Evolutionary conservation across 2,888 invertebrate species (phyloP).

Genomic region (Acanthococcus lagerstroemiae): DNA sequence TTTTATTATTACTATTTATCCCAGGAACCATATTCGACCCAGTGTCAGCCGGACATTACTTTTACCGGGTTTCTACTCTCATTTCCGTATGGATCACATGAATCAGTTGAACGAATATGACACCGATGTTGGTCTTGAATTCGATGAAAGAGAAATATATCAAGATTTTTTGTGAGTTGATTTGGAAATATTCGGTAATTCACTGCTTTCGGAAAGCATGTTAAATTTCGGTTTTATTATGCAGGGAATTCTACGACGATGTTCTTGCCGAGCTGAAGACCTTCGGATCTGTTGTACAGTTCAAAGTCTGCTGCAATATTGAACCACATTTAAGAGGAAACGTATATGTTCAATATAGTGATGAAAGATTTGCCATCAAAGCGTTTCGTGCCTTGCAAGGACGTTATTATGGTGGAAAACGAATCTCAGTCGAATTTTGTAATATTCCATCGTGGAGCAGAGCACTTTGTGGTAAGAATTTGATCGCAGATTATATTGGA

Average conservation of each 20-base stretch:
- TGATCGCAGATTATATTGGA: too few relatives aligned
- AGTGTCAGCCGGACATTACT: conserved; percentile 63
- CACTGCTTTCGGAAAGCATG: neutral
- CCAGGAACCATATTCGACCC: conserved; percentile 69
- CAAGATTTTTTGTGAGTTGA: conserved; percentile 18
- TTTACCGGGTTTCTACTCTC: conserved; percentile 70
- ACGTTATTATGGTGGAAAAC: conserved; percentile 78
- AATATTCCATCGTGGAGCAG: conserved; percentile 67
- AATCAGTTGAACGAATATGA: conserved; percentile 53
- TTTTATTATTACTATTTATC: conserved; percentile 31
- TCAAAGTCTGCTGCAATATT: conserved; percentile 73
- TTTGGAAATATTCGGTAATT: neutral
- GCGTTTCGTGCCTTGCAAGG: conserved; percentile 68
- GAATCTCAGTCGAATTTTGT: conserved; percentile 71
- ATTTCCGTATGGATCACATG: conserved; percentile 59
- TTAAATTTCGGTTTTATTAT: neutral
- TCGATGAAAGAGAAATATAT: conserved; percentile 58
- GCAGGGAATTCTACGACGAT: conserved; percentile 52
- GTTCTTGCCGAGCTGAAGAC: conserved; percentile 71
- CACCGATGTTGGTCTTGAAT: conserved; percentile 70
- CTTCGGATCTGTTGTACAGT: conserved; percentile 54
- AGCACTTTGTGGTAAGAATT: conserved; percentile 72
- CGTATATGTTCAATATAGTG: conserved; percentile 70
- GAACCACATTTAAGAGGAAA: conserved; percentile 82
- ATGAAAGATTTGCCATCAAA: conserved; percentile 55